These are phyloP conservation scores for Neodontobutis hainanensis DNA, from an alignment of 2,113 vertebrate species.

Conservation along the genomic window DNA sequence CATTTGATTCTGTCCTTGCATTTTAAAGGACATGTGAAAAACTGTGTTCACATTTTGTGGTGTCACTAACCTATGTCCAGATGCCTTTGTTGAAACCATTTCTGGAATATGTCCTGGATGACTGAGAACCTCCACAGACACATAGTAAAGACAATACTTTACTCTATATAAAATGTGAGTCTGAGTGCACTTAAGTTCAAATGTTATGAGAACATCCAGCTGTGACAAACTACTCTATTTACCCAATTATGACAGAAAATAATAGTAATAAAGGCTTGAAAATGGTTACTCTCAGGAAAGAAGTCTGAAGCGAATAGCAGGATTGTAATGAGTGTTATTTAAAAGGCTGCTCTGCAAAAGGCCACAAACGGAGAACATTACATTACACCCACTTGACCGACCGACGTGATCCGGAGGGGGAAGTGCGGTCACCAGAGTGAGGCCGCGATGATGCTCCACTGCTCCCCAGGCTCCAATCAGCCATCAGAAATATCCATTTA, in stretches of 20 bases:
- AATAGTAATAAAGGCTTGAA: background rate
- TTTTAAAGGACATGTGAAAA: too few relatives aligned
- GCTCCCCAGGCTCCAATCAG: slow-evolving; percentile 28
- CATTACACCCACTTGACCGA: slow-evolving; percentile 25
- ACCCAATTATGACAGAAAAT: background rate
- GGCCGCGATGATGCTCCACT: slow-evolving; percentile 13
- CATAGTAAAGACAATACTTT: background rate
- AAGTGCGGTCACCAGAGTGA: slow-evolving; percentile 25
- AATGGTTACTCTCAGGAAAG: background rate
- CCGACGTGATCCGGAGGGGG: slow-evolving; percentile 21
- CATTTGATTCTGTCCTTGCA: background rate
- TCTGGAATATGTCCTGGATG: too few relatives aligned
- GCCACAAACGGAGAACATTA: slow-evolving; percentile 17
- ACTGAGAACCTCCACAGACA: too few relatives aligned
- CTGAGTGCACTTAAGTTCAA: background rate
- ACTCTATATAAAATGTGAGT: slow-evolving; percentile 1
- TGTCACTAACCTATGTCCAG: too few relatives aligned
- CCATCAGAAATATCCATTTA: slow-evolving; percentile 20
- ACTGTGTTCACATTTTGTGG: too few relatives aligned
- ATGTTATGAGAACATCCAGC: background rate
- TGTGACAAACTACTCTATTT: background rate
- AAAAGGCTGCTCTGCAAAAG: slow-evolving; percentile 12
- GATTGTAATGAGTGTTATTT: slow-evolving; percentile 8
- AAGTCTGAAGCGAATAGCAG: background rate
- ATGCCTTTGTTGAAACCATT: too few relatives aligned